phyloP scores from a whole-genome alignment of 2,113 vertebrate genomes.

The Bucco capensis region DNA sequence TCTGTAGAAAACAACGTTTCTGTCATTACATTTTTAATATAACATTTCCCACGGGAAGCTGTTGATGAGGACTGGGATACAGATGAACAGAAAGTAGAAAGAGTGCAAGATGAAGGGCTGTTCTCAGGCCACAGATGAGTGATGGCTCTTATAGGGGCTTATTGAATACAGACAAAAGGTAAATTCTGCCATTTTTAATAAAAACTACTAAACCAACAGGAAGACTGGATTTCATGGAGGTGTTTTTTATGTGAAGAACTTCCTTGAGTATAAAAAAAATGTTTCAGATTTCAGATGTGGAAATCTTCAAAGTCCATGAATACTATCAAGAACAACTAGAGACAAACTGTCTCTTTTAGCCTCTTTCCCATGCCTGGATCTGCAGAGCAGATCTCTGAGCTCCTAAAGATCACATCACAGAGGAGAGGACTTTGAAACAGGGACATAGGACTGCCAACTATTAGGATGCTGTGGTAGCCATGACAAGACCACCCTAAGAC shows the following conservation, averaged over 20 bases:
- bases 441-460: background rate
- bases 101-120: background rate
- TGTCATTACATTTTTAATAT: slow-evolving; percentile 48
- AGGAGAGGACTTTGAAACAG: background rate
- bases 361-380: background rate
- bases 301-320: background rate
- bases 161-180: background rate
- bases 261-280: background rate
- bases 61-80: background rate
- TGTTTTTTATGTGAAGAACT: background rate
- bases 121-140: background rate
- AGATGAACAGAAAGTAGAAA: slow-evolving; percentile 6
- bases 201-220: background rate
- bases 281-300: background rate
- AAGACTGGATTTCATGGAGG: background rate
- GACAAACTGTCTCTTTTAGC: background rate
- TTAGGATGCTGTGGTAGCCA: background rate
- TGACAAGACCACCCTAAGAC: background rate
- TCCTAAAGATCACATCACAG: background rate
- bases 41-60: background rate
- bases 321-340: background rate
- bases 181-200: background rate
- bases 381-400: background rate
- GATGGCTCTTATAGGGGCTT: background rate
- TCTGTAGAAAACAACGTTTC: slow-evolving; percentile 8